Evolutionary conservation across 1,140 invertebrate genomes (phyloP).

Genomic region (Hetaerina americana): DNA sequence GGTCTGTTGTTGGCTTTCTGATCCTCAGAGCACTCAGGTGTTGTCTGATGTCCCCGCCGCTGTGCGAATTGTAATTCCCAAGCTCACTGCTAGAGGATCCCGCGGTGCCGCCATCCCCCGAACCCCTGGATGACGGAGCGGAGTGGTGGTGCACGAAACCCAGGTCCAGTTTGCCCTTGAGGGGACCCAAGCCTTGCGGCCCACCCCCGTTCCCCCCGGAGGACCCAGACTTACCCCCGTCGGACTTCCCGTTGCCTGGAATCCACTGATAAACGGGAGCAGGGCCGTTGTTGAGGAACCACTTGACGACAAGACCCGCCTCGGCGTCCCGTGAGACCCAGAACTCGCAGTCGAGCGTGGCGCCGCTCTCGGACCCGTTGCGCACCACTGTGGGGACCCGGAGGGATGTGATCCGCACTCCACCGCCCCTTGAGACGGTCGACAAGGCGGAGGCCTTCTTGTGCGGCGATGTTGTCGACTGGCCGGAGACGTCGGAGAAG

Average conservation of each 20-base stretch:
- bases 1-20: constrained; percentile 47
- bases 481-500: neutral
- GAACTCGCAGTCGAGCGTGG: constrained; percentile 23
- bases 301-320: constrained; percentile 55
- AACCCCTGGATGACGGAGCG: too few species aligned
- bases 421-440: neutral
- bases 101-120: neutral
- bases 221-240: constrained; percentile 23
- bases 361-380: constrained; percentile 17
- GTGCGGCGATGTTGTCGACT: neutral
- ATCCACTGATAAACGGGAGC: constrained; percentile 68
- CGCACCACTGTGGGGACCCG: constrained; percentile 15
- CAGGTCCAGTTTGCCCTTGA: constrained; percentile 52
- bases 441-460: neutral
- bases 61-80: neutral
- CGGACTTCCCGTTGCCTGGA: constrained; percentile 38
- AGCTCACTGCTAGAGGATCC: neutral
- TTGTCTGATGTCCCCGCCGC: constrained; percentile 38
- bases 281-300: constrained; percentile 55
- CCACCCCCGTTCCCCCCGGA: constrained; percentile 12
- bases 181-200: constrained; percentile 43
- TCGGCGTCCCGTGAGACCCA: constrained; percentile 30
- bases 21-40: constrained; percentile 51
- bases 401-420: constrained; percentile 13
- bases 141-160: constrained; percentile 49